Evolutionary conservation across 2,888 invertebrate genomes (phyloP).

Genomic region (Coelogynopora nodosa): DNA sequence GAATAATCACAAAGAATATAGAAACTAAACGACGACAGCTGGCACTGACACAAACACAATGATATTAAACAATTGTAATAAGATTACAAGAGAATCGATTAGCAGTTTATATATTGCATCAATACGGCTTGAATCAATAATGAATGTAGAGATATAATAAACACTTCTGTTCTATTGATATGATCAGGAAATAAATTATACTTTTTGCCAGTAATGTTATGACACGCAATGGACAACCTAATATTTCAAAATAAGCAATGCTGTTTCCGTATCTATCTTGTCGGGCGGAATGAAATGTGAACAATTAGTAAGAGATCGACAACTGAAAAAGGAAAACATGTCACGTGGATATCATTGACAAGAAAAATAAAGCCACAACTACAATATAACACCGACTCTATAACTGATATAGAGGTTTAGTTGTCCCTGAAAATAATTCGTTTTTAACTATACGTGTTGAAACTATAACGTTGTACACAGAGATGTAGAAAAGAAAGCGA

Average conservation of each 20-base stretch:
- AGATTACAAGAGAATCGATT: neutral
- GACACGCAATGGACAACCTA: neutral
- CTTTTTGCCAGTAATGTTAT: neutral
- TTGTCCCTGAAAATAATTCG: too few relatives aligned
- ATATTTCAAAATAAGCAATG: neutral
- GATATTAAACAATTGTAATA: neutral
- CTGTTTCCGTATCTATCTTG: neutral
- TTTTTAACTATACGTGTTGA: too few relatives aligned
- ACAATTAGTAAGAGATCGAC: too few relatives aligned
- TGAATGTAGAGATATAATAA: neutral
- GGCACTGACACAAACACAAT: neutral
- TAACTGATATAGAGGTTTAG: too few relatives aligned
- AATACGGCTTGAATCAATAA: neutral
- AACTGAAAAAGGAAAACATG: too few relatives aligned
- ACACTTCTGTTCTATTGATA: neutral
- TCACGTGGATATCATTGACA: too few relatives aligned
- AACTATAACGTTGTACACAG: too few relatives aligned
- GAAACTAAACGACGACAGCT: neutral
- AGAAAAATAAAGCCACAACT: too few relatives aligned
- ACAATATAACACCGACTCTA: too few relatives aligned
- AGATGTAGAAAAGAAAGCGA: too few relatives aligned
- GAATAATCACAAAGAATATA: neutral
- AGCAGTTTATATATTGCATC: neutral
- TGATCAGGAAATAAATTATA: neutral
- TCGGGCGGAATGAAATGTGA: neutral